phyloP scores from a whole-genome alignment of 2,113 vertebrate species.

The Stercorarius parasiticus region DNA sequence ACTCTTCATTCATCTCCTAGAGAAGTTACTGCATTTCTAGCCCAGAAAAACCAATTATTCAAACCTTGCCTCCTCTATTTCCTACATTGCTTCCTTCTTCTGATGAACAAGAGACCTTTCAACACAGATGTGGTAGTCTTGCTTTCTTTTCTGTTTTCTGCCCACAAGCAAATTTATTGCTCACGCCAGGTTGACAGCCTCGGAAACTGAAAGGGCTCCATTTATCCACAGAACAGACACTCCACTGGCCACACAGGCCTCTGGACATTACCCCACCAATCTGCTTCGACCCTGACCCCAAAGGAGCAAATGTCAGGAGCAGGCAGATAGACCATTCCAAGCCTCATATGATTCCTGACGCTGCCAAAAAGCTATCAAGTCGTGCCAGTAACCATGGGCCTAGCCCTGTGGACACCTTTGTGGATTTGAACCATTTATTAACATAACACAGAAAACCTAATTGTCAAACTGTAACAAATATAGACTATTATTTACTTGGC shows the following conservation, averaged over 20 bases:
- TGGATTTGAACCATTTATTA: not conserved
- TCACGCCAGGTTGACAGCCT: not conserved
- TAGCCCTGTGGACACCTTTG: not conserved
- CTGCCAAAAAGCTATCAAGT: not conserved
- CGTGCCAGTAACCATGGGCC: not conserved
- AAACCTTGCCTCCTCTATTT: slow-evolving; percentile 27
- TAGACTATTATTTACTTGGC: not conserved
- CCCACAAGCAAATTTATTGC: slow-evolving; percentile 32
- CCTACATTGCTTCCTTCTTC: slow-evolving; percentile 46
- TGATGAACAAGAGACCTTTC: slow-evolving; percentile 54
- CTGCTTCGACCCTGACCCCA: not conserved
- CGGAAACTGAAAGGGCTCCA: not conserved
- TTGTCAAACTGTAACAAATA: not conserved
- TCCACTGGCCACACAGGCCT: not conserved
- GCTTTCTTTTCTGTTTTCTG: slow-evolving; percentile 44
- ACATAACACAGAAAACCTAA: not conserved
- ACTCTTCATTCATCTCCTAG: slow-evolving; percentile 16
- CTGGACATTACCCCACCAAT: not conserved
- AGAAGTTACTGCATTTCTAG: slow-evolving; percentile 27
- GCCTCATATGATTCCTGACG: not conserved
- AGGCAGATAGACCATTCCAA: not conserved
- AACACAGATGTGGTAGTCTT: slow-evolving; percentile 29
- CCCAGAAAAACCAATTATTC: slow-evolving; percentile 43
- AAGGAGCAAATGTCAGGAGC: not conserved
- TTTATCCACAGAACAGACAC: not conserved